Conservation (phyloP, 2,888 invertebrate species). For the Leucophora obtusa region DNA sequence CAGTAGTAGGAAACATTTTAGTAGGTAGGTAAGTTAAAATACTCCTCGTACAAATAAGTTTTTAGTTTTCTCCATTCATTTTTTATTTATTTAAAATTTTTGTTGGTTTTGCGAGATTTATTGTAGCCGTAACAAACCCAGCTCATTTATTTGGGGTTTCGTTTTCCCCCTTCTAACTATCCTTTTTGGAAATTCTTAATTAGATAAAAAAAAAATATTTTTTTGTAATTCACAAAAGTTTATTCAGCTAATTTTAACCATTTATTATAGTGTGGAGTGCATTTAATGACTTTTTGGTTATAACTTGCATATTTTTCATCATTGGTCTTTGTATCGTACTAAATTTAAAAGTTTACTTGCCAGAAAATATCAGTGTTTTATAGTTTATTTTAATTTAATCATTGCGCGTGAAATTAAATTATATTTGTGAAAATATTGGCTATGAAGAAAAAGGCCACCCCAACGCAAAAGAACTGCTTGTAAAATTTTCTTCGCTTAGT, state of each 20-base stretch:
- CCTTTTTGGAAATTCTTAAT: slow-evolving; percentile 13
- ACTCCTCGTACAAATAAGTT: neutral
- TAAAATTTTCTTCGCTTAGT: no score
- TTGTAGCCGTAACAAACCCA: slow-evolving; percentile 29
- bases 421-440: no score
- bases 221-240: slow-evolving; percentile 15
- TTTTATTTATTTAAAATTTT: slow-evolving; percentile 6
- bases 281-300: slow-evolving; percentile 6
- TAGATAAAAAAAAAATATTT: slow-evolving; percentile 3
- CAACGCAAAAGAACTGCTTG: no score
- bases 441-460: no score
- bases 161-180: slow-evolving; percentile 30
- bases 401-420: no score
- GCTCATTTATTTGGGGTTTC: slow-evolving; percentile 28
- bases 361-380: no score
- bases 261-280: neutral
- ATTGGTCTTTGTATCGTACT: no score
- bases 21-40: slow-evolving; percentile 32
- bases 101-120: slow-evolving; percentile 18
- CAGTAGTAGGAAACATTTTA: neutral
- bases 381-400: no score
- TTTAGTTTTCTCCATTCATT: neutral
- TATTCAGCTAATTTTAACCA: slow-evolving; percentile 5
- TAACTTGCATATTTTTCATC: neutral
- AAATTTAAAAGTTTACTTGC: no score